These are phyloP conservation scores for Xyrichtys novacula DNA, from an alignment of 2,797 vertebrate genomes.

Conservation along the genomic window DNA sequence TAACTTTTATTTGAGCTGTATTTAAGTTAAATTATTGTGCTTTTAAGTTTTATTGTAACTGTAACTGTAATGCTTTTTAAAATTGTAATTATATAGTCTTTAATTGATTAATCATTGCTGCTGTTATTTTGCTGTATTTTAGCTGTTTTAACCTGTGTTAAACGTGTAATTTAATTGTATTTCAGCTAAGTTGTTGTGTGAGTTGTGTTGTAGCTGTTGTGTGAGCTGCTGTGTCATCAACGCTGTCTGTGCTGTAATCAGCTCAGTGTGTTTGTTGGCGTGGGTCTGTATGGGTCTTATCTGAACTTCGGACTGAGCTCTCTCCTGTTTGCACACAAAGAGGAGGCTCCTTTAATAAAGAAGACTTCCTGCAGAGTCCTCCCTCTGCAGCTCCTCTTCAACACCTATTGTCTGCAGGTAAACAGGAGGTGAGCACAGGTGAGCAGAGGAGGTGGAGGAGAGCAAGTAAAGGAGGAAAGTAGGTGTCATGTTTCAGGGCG, in stretches of 20 bases:
- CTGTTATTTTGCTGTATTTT: too few species aligned
- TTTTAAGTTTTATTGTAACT: too few species aligned
- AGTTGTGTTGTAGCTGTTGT: constrained; percentile 30
- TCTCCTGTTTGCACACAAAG: constrained; percentile 75
- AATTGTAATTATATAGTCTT: too few species aligned
- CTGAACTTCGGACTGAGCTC: constrained; percentile 54
- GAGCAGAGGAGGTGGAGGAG: constrained; percentile 32
- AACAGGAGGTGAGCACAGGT: constrained; percentile 19
- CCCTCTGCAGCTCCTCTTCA: constrained; percentile 48
- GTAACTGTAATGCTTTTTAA: too few species aligned
- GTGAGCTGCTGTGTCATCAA: constrained; percentile 56
- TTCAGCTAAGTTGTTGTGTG: too few species aligned
- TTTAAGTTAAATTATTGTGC: too few species aligned
- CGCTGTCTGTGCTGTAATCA: constrained; percentile 63
- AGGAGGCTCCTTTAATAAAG: constrained; percentile 22
- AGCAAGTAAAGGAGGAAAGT: constrained; percentile 20
- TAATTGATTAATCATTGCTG: too few species aligned
- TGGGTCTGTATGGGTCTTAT: constrained; percentile 65
- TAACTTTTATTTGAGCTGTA: too few species aligned
- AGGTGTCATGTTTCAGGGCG: constrained; percentile 68
- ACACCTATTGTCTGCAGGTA: constrained; percentile 56
- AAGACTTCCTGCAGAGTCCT: constrained; percentile 42
- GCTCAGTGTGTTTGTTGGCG: constrained; percentile 68
- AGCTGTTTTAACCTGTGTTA: too few species aligned
- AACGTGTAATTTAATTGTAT: too few species aligned